Base-by-base conservation (phyloP, 2,797 vertebrate genomes). In the Onychomys arenicola region DNA sequence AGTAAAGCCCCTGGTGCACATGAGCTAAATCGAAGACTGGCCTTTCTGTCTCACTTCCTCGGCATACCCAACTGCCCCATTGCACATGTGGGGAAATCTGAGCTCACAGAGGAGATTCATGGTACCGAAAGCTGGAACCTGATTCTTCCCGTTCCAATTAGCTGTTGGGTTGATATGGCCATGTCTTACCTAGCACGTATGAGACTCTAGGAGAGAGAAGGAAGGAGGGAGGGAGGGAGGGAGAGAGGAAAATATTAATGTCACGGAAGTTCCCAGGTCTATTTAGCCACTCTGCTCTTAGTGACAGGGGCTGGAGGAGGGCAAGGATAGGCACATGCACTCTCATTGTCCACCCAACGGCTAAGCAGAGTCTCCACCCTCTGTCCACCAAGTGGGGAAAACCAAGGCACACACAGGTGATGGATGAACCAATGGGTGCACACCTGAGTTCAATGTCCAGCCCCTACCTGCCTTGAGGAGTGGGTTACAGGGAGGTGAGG, bases 391-490 rank as follows among this genome's bases (percentile, higher is more conserved):
- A 10, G 3, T 49, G 40, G 43, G 63, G 65, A 87, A 95, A 87
- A 52, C 69, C 12, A 12, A 27, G 21, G 8, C 0, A 21, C 63
- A 91, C 40, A 5, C 21, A n/a, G 12, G 9, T 0, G 9, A 29
- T 37, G 29, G n/a, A 0, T 6, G n/a, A 12, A 25, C 27, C 5
- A 29, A 6, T 5, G 49, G 49, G n/a, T 17, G 9, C 5, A 8
- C 11, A 25, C n/a, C 37, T 40, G 81, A 25, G 11, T 21, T 57
- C 10, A 67, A 40, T n/a, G 55, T 16, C 23, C 65, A 81, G 37
- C 55, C 27, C 16, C 19, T 0, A 8, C 37, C 55, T 1, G 0
- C 25, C 5, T 2, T 0, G 6, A 4, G 1, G 37, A 40, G 55
- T 23, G 0, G 6, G 21, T 57, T 73, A 43, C 27, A 32, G 10